Conservation (phyloP, 1,140 invertebrate genomes). For the Radopholus similis region DNA sequence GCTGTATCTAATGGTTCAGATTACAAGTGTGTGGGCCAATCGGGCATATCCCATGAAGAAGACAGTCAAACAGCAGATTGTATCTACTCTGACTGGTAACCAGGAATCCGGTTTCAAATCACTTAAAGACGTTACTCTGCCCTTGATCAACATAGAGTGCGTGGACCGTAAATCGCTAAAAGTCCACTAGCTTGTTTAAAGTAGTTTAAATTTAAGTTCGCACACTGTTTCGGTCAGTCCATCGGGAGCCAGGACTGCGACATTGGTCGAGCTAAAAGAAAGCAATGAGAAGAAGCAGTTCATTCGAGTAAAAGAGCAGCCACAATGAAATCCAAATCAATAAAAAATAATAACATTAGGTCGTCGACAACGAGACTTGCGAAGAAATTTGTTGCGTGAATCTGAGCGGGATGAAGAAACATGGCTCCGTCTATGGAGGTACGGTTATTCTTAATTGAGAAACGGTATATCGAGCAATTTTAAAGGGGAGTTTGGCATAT, state of each 20-base stretch:
- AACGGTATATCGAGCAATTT: not conserved
- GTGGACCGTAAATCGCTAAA: not conserved
- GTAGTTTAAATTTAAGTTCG: not conserved
- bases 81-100: constrained; percentile 15
- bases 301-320: constrained; percentile 40
- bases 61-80: constrained; percentile 24
- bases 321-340: not conserved
- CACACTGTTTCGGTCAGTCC: not conserved
- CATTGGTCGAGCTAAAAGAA: not conserved
- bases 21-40: constrained; percentile 42
- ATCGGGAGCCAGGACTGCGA: not conserved
- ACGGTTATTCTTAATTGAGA: not conserved
- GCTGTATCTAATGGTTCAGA: constrained; percentile 26
- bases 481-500: constrained; percentile 32
- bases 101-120: constrained; percentile 21
- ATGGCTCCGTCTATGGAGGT: constrained; percentile 38
- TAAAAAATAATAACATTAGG: constrained; percentile 13
- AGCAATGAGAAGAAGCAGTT: constrained; percentile 49
- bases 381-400: constrained; percentile 32
- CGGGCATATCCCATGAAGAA: constrained; percentile 43
- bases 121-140: constrained; percentile 6
- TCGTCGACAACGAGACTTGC: constrained; percentile 22
- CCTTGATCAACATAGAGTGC: constrained; percentile 20
- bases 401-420: constrained; percentile 46
- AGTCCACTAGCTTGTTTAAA: not conserved